phyloP scores from a whole-genome alignment of 2,113 vertebrate species.

The Saccopteryx bilineata region DNA sequence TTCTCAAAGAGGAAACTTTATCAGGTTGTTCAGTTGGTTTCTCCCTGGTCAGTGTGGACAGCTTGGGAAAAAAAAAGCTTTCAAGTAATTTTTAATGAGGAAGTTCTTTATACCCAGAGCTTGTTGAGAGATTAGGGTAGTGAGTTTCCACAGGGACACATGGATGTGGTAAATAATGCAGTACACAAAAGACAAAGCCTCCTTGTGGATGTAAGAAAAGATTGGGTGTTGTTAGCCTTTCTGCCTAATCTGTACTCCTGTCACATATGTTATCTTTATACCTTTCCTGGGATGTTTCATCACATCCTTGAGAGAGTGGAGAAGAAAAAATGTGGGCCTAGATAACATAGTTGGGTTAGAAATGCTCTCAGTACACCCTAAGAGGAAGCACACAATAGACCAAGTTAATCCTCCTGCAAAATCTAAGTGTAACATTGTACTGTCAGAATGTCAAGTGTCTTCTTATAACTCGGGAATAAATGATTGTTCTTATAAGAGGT shows the following conservation, averaged over 20 bases:
- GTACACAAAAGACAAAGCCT: not conserved
- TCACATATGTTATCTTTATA: not conserved
- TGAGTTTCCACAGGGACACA: not conserved
- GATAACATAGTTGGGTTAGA: not conserved
- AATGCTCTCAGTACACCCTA: not conserved
- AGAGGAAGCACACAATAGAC: not conserved
- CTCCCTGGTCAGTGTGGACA: not conserved
- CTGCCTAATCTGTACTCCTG: not conserved
- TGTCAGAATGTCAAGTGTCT: constrained; percentile 42
- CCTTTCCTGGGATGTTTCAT: not conserved
- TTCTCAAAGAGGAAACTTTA: not conserved
- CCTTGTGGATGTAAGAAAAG: constrained; percentile 20
- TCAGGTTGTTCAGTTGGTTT: not conserved
- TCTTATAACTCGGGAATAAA: constrained; percentile 31
- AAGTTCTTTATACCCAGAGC: not conserved
- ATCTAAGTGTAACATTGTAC: not conserved
- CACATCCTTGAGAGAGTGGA: not conserved
- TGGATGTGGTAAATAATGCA: not conserved
- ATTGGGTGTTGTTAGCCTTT: not conserved
- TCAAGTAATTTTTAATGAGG: constrained; percentile 59
- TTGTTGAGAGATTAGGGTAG: not conserved
- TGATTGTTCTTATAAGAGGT: not conserved
- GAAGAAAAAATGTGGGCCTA: constrained; percentile 15
- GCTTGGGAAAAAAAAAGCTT: not conserved
- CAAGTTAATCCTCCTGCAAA: not conserved